Percentiles rank a stretch among this genome's conserved stretches.
Conservation (phyloP, 2,113 vertebrate species). For the Ammodytes dubius region DNA sequence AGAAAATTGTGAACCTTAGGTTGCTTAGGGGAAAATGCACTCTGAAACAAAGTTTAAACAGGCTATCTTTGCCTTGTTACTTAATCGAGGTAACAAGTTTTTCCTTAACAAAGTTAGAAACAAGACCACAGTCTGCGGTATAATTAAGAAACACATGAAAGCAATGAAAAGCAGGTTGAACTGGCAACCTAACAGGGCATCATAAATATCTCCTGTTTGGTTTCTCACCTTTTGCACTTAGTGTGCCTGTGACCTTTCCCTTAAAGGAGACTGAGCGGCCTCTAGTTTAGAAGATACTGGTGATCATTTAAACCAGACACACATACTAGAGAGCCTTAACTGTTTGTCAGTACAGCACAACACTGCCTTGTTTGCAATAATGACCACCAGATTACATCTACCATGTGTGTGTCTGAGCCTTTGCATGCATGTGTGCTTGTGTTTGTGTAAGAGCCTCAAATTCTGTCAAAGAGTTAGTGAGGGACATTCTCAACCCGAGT, state of each 20-base stretch:
- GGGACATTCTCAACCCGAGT: constrained; percentile 39
- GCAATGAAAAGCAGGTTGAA: constrained; percentile 10
- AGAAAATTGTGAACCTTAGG: background rate
- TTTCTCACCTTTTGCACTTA: constrained; percentile 32
- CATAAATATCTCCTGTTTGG: constrained; percentile 25
- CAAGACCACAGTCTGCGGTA: background rate
- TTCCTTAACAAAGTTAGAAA: constrained; percentile 6
- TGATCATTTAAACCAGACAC: constrained; percentile 77
- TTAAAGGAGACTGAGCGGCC: constrained; percentile 41
- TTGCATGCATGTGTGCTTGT: constrained; percentile 31
- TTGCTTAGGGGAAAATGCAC: background rate
- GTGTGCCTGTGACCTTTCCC: constrained; percentile 37
- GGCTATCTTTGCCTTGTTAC: background rate
- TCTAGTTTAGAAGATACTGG: constrained; percentile 53
- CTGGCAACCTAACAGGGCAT: constrained; percentile 22
- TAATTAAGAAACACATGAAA: constrained; percentile 16
- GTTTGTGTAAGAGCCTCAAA: constrained; percentile 34
- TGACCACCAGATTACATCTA: constrained; percentile 73
- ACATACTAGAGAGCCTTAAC: constrained; percentile 38
- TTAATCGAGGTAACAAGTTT: constrained; percentile 11
- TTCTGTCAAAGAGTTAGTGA: constrained; percentile 52
- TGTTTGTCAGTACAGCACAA: constrained; percentile 72
- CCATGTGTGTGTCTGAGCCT: constrained; percentile 52
- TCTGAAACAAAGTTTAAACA: background rate
- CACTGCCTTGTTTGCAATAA: constrained; percentile 76